Base-by-base conservation (phyloP, 2,113 vertebrate genomes). In the Sapayoa aenigma region DNA sequence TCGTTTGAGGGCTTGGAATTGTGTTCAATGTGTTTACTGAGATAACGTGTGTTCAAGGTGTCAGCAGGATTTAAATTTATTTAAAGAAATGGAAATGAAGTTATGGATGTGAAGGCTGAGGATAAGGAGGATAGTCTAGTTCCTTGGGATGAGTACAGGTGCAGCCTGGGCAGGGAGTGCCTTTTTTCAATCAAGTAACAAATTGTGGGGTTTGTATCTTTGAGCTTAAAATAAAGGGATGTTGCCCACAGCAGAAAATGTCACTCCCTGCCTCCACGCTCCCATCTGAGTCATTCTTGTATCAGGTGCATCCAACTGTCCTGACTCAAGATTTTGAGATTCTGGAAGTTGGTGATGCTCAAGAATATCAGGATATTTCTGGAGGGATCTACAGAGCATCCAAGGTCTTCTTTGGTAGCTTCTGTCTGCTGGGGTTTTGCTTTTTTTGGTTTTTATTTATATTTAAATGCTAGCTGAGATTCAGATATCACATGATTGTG, bases 221-320 rank as follows among this genome's bases (percentile, higher is more conserved):
- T 63, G 44, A 77, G 76, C 44, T 90, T 88, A 90, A 90, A 87
- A 82, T 87, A 78, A 73, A 87, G 58, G 69, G 60, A 65, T 46
- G 52, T 53, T 96, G 76, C 76, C 85, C 80, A 72, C 79, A 88
- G 79, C 84, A 84, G 94, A 77, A 92, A 95, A 95, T 93, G 67
- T 91, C 75, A 83, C 67, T 95, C 7, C 37, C 56, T 93, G 47
- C 75, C 35, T 95, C 79, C 42, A 47, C 3, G 0, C 31, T 94
- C 39, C 52, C 0, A 9, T 65, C 94, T 92, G 95, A 95, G 75
- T 93, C 93, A 96, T 81, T 86, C 65, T 72, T 88, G 69, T 81
- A 78, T 75, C 88, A 81, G 92, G 89, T 89, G 52, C 37, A 42
- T 81, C 90, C 86, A 81, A 65, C 83, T 96, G 68, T 94, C 94